Base-by-base conservation (phyloP, 2,888 invertebrate genomes). In the Lithophane leautieri region DNA sequence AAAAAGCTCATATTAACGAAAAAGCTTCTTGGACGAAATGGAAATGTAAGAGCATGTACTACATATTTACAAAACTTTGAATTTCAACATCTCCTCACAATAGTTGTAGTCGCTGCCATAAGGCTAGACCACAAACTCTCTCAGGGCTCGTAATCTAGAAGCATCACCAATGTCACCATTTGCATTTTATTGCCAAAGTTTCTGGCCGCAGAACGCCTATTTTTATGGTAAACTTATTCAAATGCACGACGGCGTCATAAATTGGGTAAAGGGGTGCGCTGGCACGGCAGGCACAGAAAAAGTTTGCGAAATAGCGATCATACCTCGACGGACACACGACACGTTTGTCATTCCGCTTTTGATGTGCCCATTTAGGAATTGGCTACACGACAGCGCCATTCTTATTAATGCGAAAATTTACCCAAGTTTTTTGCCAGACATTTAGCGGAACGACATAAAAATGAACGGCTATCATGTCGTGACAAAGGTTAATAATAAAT, bases 111-210 rank as follows among this genome's bases (percentile, higher is more conserved):
- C 67, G 67, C 66, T 40, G 28, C 70, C 66, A 47, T 28, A 34
- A 71, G 69, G 52, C 78, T 86, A 79, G 83, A 79, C 65, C 70
- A 68, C 56, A 56, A 76, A 72, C 79, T 76, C 72, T 74, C 80
- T 50, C 80, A 75, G 66, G 58, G 34, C 40, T 70, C 85, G 85
- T 91, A 91, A 91, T 92, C 90, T 91, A 90, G 90, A 88, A 90
- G 90, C 90, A 88, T 89, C 92, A 92, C 93, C 91, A 92, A 93
- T 93, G 93, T 92, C 93, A 92, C 93, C 95, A 96, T 96, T 96
- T 96, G 95, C 96, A 96, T 96, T 96, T 96, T 96, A 96, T 96
- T 96, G 93, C 93, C 86, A 93, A 96, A 96, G 94, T 96, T 95
- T 93, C 92, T 93, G 92, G 93, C 93, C 94, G 88, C 94, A 92